Percentiles rank a stretch among this genome's conserved stretches.
phyloP scores from a whole-genome alignment of 2,888 invertebrate genomes.

The Morpho deidamia region DNA sequence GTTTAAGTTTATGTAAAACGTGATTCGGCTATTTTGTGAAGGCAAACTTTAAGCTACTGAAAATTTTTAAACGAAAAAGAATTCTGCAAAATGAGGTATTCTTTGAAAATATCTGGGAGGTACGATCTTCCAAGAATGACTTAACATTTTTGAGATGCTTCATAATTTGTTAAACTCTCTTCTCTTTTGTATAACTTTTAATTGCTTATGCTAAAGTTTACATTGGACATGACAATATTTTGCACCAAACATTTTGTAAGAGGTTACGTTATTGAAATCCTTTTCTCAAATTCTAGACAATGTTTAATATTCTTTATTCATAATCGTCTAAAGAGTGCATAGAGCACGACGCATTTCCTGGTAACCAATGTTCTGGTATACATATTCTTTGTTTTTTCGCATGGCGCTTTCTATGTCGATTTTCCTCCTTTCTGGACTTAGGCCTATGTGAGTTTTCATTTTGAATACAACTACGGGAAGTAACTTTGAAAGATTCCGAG shows the following conservation, averaged over 20 bases:
- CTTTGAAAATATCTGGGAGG: slow-evolving; percentile 21
- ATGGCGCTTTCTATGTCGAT: slow-evolving; percentile 30
- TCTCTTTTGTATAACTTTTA: slow-evolving; percentile 34
- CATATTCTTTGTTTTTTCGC: slow-evolving; percentile 35
- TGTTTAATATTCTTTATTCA: slow-evolving; percentile 9
- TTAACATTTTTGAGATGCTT: slow-evolving; percentile 24
- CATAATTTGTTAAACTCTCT: slow-evolving; percentile 29
- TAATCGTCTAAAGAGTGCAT: slow-evolving; percentile 28
- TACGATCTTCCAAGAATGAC: slow-evolving; percentile 18
- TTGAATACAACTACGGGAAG: neutral
- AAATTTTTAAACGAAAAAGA: slow-evolving; percentile 23
- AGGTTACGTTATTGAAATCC: slow-evolving; percentile 20
- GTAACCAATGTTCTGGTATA: slow-evolving; percentile 36
- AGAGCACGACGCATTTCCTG: slow-evolving; percentile 20
- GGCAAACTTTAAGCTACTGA: slow-evolving; percentile 20
- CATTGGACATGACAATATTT: slow-evolving; percentile 24
- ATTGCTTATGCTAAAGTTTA: slow-evolving; percentile 34
- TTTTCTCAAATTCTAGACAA: slow-evolving; percentile 3
- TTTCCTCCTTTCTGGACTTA: slow-evolving; percentile 19
- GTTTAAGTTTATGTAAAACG: slow-evolving; percentile 20
- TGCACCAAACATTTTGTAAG: slow-evolving; percentile 21
- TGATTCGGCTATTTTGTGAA: slow-evolving; percentile 21
- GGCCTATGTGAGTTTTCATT: slow-evolving; percentile 1
- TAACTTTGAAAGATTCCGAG: neutral
- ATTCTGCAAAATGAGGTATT: slow-evolving; percentile 28